Evolutionary conservation across 2,797 vertebrate species (phyloP).

Genomic region (Tolypeutes matacus): DNA sequence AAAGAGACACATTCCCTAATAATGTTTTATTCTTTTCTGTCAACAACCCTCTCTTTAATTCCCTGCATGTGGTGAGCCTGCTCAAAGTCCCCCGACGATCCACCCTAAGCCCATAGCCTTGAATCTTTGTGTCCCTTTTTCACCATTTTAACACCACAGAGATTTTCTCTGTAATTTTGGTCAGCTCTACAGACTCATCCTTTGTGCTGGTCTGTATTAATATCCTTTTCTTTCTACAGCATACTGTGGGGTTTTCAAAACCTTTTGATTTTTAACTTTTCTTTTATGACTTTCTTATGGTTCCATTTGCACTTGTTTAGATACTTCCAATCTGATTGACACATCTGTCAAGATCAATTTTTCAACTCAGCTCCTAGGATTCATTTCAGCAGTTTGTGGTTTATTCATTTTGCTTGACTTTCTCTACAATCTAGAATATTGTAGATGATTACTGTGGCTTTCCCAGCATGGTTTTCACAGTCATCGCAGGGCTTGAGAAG

Average conservation of each 20-base stretch:
- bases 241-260: conserved; percentile 78
- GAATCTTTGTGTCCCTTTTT: conserved; percentile 63
- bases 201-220: conserved; percentile 72
- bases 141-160: conserved; percentile 67
- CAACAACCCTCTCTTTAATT: conserved; percentile 78
- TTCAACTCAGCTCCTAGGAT: conserved; percentile 57
- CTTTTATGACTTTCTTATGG: conserved; percentile 72
- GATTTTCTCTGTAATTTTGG: conserved; percentile 76
- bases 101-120: conserved; percentile 1
- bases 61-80: conserved; percentile 74
- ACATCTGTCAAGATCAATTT: conserved; percentile 66
- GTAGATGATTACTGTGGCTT: not conserved
- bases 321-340: conserved; percentile 74
- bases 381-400: conserved; percentile 42
- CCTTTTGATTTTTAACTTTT: conserved; percentile 78
- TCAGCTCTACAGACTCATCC: conserved; percentile 49
- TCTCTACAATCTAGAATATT: not conserved
- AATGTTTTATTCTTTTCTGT: conserved; percentile 77
- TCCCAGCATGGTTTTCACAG: not conserved
- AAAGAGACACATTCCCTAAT: conserved; percentile 79
- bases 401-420: conserved; percentile 57
- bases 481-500: not conserved
- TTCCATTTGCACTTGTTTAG: conserved; percentile 77
- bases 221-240: conserved; percentile 72
- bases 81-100: conserved; percentile 43